Conservation (phyloP, 2,113 vertebrate species). For the Megaceryle torquata region DNA sequence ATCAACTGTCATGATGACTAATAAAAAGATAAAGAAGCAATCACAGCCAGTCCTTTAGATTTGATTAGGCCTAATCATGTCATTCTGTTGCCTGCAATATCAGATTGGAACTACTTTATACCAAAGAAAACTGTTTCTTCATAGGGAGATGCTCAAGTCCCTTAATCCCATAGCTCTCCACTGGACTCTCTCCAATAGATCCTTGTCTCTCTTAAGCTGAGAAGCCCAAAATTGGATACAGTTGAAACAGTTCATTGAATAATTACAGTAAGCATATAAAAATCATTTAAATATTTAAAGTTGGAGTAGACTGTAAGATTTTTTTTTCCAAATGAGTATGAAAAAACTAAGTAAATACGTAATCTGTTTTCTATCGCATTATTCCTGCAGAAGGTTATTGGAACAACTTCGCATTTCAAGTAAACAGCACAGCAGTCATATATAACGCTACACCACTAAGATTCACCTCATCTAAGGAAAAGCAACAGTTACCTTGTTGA, state of each 20-base stretch:
- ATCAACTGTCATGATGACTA: neutral
- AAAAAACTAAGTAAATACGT: neutral
- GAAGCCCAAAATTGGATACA: too few species aligned
- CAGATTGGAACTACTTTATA: neutral
- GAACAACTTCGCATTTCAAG: neutral
- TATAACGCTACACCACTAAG: neutral
- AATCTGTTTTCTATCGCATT: neutral
- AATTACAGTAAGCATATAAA: neutral
- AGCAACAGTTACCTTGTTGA: slow-evolving; percentile 82
- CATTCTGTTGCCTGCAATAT: neutral
- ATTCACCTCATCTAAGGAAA: neutral
- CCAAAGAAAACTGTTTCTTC: neutral
- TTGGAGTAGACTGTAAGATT: neutral
- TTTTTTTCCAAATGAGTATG: neutral
- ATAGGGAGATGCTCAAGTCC: too few species aligned
- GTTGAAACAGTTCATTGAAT: neutral
- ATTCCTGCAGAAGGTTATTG: neutral
- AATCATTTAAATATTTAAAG: neutral
- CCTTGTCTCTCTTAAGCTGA: too few species aligned
- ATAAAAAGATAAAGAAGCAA: neutral
- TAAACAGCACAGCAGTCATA: neutral
- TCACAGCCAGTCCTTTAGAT: neutral
- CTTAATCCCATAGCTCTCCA: too few species aligned
- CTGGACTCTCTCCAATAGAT: too few species aligned
- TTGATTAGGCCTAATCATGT: neutral